These are phyloP conservation scores for Phalacrocorax brasilianus DNA, from an alignment of 2,113 vertebrate species.

Conservation along the genomic window DNA sequence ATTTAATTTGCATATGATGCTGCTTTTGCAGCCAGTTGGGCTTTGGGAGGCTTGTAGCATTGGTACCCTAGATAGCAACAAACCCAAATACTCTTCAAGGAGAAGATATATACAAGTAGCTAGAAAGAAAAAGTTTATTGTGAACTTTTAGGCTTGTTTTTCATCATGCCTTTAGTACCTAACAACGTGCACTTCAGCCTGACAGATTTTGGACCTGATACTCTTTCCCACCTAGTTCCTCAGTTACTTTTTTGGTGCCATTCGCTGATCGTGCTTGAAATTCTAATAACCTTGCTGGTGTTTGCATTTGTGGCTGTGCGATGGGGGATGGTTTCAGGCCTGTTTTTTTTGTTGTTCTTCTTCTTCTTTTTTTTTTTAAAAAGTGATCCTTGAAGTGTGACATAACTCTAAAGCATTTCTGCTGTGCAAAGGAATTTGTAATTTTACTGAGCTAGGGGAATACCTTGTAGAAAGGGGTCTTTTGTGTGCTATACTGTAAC, in stretches of 20 bases:
- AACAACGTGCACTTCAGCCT: neutral
- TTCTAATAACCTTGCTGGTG: neutral
- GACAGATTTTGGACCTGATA: neutral
- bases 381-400: slow-evolving; percentile 3
- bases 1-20: neutral
- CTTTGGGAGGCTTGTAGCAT: neutral
- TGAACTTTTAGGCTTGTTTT: neutral
- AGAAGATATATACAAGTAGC: neutral
- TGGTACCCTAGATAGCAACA: neutral
- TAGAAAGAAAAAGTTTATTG: neutral
- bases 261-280: neutral
- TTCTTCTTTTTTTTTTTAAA: neutral
- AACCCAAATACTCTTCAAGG: neutral
- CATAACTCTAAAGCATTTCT: slow-evolving; percentile 17
- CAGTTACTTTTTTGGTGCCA: neutral
- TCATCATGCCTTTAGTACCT: neutral
- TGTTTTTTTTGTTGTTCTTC: neutral
- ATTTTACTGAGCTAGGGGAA: slow-evolving; percentile 29
- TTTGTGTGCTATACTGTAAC: neutral
- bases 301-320: neutral
- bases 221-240: neutral
- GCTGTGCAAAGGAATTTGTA: neutral
- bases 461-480: neutral
- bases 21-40: neutral
- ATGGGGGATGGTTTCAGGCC: neutral